Conservation (phyloP, 1,140 invertebrate species). For the Aphidius gifuensis region DNA sequence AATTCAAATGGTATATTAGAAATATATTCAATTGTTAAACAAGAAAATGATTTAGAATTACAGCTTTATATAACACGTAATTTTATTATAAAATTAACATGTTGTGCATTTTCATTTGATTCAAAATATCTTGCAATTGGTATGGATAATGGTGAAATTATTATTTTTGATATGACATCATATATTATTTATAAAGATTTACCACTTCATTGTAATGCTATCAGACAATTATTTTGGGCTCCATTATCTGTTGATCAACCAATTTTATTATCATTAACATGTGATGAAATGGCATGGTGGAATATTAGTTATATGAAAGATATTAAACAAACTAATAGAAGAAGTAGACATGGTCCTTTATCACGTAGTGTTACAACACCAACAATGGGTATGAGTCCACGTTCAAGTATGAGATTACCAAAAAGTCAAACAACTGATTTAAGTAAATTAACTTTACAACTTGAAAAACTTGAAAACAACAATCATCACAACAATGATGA, state of each 20-base stretch:
- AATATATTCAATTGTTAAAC: slow-evolving; percentile 16
- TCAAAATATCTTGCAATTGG: slow-evolving; percentile 45
- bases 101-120: slow-evolving; percentile 46
- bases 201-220: slow-evolving; percentile 34
- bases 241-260: slow-evolving; percentile 33
- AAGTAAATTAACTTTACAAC: slow-evolving; percentile 1
- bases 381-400: slow-evolving; percentile 31
- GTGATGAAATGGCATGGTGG: slow-evolving; percentile 47
- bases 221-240: slow-evolving; percentile 45
- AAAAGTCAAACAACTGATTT: slow-evolving; percentile 20
- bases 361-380: slow-evolving; percentile 37
- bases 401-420: slow-evolving; percentile 28
- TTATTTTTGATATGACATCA: slow-evolving; percentile 35
- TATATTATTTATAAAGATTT: slow-evolving; percentile 22
- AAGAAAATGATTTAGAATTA: slow-evolving; percentile 5
- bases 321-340: slow-evolving; percentile 27
- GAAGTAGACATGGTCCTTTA: slow-evolving; percentile 36
- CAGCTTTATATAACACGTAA: slow-evolving; percentile 11
- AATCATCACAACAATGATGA: not conserved
- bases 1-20: slow-evolving; percentile 28
- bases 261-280: slow-evolving; percentile 42
- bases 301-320: slow-evolving; percentile 35
- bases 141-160: slow-evolving; percentile 43
- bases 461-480: not conserved
- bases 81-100: slow-evolving; percentile 33